Conservation (phyloP, 2,888 invertebrate genomes). For the Hemithea aestivaria region DNA sequence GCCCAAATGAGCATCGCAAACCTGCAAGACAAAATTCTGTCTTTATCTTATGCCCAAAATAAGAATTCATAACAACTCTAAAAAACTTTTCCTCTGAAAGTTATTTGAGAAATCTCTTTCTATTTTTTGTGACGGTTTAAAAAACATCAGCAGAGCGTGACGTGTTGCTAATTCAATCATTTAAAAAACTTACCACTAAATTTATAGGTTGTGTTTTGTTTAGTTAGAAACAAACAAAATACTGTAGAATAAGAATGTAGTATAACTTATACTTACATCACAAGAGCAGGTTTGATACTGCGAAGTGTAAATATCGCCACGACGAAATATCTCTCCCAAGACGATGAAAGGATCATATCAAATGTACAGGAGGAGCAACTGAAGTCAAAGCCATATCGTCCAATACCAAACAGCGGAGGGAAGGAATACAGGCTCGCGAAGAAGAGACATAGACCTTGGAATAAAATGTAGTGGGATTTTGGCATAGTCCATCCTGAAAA, state of each 20-base stretch:
- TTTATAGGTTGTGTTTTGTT: too few relatives aligned
- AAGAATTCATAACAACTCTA: too few relatives aligned
- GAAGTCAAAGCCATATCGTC: constrained; percentile 59
- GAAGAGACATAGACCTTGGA: constrained; percentile 47
- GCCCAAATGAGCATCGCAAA: constrained; percentile 48
- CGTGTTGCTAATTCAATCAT: too few relatives aligned
- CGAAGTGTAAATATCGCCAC: constrained; percentile 51
- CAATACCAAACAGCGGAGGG: constrained; percentile 58
- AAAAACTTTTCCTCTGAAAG: too few relatives aligned
- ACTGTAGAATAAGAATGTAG: not conserved
- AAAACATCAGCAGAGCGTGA: too few relatives aligned
- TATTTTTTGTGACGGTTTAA: too few relatives aligned
- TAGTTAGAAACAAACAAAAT: not conserved
- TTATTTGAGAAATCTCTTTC: too few relatives aligned
- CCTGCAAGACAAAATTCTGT: constrained; percentile 36
- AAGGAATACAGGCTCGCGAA: constrained; percentile 55
- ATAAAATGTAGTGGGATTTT: constrained; percentile 51
- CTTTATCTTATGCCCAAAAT: too few relatives aligned
- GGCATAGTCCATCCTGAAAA: constrained; percentile 54
- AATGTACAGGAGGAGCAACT: constrained; percentile 60
- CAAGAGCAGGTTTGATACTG: constrained; percentile 54
- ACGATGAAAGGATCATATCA: constrained; percentile 53
- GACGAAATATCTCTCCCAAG: constrained; percentile 48
- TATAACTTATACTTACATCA: constrained; percentile 52
- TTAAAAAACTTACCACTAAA: too few relatives aligned